Evolutionary conservation across 2,113 vertebrate species (phyloP).

Genomic region (Cranoglanis bouderius): DNA sequence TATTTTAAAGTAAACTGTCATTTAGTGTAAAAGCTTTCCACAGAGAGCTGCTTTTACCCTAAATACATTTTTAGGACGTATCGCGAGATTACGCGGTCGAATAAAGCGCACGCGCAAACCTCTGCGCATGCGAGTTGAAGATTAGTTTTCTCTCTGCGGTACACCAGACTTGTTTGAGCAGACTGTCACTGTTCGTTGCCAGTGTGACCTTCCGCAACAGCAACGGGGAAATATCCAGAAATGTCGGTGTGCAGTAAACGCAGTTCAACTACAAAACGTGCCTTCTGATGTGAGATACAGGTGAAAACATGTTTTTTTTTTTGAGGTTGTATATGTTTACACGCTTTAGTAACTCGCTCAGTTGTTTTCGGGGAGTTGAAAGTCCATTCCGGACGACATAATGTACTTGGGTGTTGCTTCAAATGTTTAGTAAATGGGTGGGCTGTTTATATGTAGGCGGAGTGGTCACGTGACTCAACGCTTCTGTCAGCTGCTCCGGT

Average conservation of each 20-base stretch:
- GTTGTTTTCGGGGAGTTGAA: background rate
- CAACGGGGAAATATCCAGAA: background rate
- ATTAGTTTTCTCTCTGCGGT: background rate
- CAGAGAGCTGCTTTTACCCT: too few relatives aligned
- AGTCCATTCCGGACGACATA: background rate
- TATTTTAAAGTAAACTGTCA: background rate
- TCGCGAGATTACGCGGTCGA: background rate
- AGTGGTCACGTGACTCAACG: conserved; percentile 49
- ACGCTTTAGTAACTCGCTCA: background rate
- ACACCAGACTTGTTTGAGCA: background rate
- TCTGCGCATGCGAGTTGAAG: background rate
- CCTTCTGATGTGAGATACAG: background rate
- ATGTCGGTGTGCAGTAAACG: background rate
- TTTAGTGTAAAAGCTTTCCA: background rate
- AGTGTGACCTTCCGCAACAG: background rate
- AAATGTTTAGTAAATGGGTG: background rate
- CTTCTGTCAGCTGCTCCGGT: background rate
- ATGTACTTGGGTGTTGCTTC: background rate
- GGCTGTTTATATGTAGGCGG: background rate
- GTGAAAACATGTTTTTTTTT: background rate
- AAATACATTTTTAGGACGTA: background rate
- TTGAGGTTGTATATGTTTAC: background rate
- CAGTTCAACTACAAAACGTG: background rate
- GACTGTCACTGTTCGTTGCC: background rate
- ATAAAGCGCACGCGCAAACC: background rate